phyloP scores from a whole-genome alignment of 1,140 invertebrate species.

The Eulimnadia texana region DNA sequence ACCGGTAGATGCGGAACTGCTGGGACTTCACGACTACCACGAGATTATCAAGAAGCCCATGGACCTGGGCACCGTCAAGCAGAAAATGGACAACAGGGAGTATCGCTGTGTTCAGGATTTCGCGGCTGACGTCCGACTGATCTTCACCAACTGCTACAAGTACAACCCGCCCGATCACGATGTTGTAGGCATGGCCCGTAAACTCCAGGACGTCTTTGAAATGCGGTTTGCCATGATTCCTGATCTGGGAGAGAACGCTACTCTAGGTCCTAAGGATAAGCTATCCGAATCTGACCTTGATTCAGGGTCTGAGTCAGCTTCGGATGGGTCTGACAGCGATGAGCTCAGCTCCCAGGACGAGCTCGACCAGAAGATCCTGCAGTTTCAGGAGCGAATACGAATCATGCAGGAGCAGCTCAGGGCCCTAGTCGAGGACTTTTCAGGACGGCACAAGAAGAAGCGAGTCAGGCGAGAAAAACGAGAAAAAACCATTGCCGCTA shows the following conservation, averaged over 20 bases:
- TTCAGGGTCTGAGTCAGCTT: slow-evolving; percentile 37
- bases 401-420: slow-evolving; percentile 86
- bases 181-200: slow-evolving; percentile 91
- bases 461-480: slow-evolving; percentile 33
- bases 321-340: slow-evolving; percentile 55
- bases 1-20: slow-evolving; percentile 86
- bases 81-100: slow-evolving; percentile 88
- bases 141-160: slow-evolving; percentile 98
- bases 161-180: slow-evolving; percentile 97
- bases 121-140: slow-evolving; percentile 85
- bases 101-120: slow-evolving; percentile 86
- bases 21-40: slow-evolving; percentile 95
- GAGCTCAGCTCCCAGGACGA: slow-evolving; percentile 72
- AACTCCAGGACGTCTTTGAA: slow-evolving; percentile 95
- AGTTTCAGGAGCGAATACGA: slow-evolving; percentile 76
- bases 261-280: slow-evolving; percentile 22
- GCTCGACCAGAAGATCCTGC: slow-evolving; percentile 61
- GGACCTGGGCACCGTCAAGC: slow-evolving; percentile 96
- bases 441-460: slow-evolving; percentile 58
- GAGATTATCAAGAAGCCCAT: slow-evolving; percentile 99
- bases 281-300: slow-evolving; percentile 14
- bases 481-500: slow-evolving; percentile 9
- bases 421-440: slow-evolving; percentile 63
- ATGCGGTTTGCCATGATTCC: slow-evolving; percentile 90
- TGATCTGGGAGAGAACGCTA: slow-evolving; percentile 41